Conservation (phyloP, 2,797 vertebrate species). For the Poecilia gillii region DNA sequence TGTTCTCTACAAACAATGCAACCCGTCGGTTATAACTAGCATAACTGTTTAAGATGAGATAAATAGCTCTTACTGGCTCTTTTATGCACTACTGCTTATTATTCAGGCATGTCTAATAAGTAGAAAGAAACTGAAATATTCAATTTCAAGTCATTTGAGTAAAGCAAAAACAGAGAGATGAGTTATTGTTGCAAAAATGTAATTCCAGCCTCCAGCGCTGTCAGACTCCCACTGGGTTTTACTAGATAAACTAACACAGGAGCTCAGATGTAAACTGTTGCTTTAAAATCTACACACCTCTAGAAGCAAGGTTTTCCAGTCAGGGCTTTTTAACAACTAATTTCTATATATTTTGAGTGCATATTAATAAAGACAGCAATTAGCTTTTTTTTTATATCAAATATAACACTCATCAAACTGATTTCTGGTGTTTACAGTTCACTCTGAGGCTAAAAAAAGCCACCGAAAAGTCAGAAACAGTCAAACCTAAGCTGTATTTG, state of each 20-base stretch:
- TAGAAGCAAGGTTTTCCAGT: not conserved
- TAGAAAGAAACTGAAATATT: not conserved
- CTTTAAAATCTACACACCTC: not conserved
- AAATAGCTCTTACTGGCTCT: not conserved
- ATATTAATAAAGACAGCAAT: not conserved
- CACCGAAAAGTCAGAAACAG: not conserved
- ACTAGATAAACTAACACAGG: not conserved
- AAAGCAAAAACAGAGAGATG: not conserved
- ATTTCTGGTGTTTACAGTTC: not conserved
- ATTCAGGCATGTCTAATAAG: not conserved
- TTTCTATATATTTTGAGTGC: not conserved
- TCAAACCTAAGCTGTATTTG: constrained; percentile 1
- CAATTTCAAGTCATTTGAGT: not conserved
- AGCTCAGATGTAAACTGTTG: not conserved
- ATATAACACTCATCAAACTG: not conserved
- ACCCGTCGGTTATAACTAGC: not conserved
- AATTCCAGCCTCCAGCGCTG: not conserved
- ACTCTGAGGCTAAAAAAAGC: not conserved
- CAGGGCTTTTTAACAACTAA: not conserved
- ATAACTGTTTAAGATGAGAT: not conserved
- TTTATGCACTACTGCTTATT: not conserved
- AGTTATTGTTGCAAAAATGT: not conserved
- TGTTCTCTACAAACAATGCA: not conserved
- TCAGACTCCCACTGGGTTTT: not conserved
- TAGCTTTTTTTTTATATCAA: not conserved